Percentiles rank a stretch among this genome's conserved stretches.
phyloP scores from a whole-genome alignment of 2,797 vertebrate genomes.

The Selene dorsalis region DNA sequence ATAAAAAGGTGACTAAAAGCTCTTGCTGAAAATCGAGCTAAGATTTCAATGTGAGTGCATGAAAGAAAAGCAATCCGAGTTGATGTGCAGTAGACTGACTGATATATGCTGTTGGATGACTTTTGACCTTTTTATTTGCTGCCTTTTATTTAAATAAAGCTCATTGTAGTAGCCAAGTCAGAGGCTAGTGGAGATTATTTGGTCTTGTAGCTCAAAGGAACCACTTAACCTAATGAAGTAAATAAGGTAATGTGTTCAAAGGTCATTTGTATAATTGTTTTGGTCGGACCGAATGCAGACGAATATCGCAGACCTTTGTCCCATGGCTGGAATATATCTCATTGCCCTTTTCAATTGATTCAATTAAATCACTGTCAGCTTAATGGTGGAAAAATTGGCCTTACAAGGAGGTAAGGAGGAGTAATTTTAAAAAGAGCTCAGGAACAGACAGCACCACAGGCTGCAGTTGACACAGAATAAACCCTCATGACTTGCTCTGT shows the following conservation, averaged over 20 bases:
- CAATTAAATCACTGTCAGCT: slow-evolving; percentile 81
- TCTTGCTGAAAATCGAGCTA: slow-evolving; percentile 58
- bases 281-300: slow-evolving; percentile 74
- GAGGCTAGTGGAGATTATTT: slow-evolving; percentile 58
- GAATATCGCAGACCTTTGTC: slow-evolving; percentile 84
- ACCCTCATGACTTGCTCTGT: slow-evolving; percentile 36
- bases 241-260: slow-evolving; percentile 81
- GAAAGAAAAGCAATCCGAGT: slow-evolving; percentile 35
- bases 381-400: slow-evolving; percentile 78
- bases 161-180: slow-evolving; percentile 56
- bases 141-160: slow-evolving; percentile 56
- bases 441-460: slow-evolving; percentile 46
- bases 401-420: slow-evolving; percentile 60
- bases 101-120: slow-evolving; percentile 52
- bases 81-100: slow-evolving; percentile 35
- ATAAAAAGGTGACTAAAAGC: slow-evolving; percentile 67
- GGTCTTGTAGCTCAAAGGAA: slow-evolving; percentile 57
- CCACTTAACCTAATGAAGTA: slow-evolving; percentile 86
- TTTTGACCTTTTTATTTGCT: slow-evolving; percentile 65
- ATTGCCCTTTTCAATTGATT: slow-evolving; percentile 75
- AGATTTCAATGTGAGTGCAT: slow-evolving; percentile 45
- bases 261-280: slow-evolving; percentile 89
- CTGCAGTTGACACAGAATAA: slow-evolving; percentile 59
- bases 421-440: slow-evolving; percentile 63
- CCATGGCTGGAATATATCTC: slow-evolving; percentile 81